Evolutionary conservation across 1,140 invertebrate genomes (phyloP), one percentile per base, ranked within the genome.

Genomic region (Oedothorax gibbosus): DNA sequence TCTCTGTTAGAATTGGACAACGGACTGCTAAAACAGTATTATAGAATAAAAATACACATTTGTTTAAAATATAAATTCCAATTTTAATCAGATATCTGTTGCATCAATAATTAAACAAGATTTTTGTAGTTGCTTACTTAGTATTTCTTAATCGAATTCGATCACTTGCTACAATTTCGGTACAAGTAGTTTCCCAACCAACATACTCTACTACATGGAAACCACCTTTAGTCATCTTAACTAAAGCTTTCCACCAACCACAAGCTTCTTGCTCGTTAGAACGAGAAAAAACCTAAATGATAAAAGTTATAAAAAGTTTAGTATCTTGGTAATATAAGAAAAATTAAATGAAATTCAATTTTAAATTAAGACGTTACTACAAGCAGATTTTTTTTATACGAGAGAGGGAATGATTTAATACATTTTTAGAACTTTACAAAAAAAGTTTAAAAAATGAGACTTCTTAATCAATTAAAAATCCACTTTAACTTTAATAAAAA

Each of bases 181-280:
- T 96, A 90, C 95, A 96, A 75, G 94, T 94, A 88, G 94, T 95
- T 88, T 97, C 86, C 86, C 86, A 86, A 0, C 86, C 86, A 68
- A 86, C 90, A 89, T 97, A 98, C 90, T 97, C 95, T 81, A 99
- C 94, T 85, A 98, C 97, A 89, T 94, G 94, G 90, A 98, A 98
- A 78, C 97, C 96, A 14, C 87, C 88, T 87, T 91, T 91, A 54
- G 89, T 88, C 90, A 92, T 92, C 88, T 93, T 93, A 18, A 93
- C 90, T 69, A 89, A 92, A 79, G 95, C 97, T 89, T 94, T 96
- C 96, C 96, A 98, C 97, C 97, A 99, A 65, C 97, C 97, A 91
- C 93, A 95, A 84, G 94, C 94, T 90, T 98, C 96, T 88, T 95
- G 94, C 77, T 96, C 96, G 89, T 94, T 95, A 12, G 81, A 68